Evolutionary conservation across 2,888 invertebrate species (phyloP).

Genomic region (Melieria omissa): DNA sequence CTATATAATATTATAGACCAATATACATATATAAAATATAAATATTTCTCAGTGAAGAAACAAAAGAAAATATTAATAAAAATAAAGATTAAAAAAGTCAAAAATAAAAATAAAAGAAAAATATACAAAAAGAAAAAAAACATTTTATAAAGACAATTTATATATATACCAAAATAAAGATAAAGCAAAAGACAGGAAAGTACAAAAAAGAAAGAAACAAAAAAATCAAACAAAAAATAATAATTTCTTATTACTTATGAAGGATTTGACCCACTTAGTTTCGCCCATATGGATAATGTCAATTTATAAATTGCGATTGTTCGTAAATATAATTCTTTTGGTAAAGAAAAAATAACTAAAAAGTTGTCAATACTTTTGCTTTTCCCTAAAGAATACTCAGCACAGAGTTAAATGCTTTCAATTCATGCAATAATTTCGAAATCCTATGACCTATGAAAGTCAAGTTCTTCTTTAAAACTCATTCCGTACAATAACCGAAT

Average conservation of each 20-base stretch:
- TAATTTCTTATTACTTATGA: constrained; percentile 33
- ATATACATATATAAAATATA: constrained; percentile 35
- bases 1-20: constrained; percentile 35
- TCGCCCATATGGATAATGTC: too few species aligned
- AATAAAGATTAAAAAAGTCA: constrained; percentile 33
- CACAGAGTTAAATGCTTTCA: too few species aligned
- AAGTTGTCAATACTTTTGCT: too few species aligned
- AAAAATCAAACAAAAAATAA: constrained; percentile 29
- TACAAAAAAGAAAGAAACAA: constrained; percentile 35
- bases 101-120: constrained; percentile 33
- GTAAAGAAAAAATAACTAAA: too few species aligned
- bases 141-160: constrained; percentile 25
- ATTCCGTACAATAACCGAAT: too few species aligned
- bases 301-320: too few species aligned
- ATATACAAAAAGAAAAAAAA: constrained; percentile 36
- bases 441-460: too few species aligned
- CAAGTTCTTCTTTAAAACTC: too few species aligned
- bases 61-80: constrained; percentile 22
- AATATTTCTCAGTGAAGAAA: constrained; percentile 36
- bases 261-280: constrained; percentile 10
- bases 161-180: constrained; percentile 36
- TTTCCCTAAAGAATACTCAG: too few species aligned
- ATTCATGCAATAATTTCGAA: too few species aligned
- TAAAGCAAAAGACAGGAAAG: constrained; percentile 31
- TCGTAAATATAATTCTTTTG: too few species aligned